Conservation (phyloP, 2,113 vertebrate genomes). For the Phylloscopus trochilus region DNA sequence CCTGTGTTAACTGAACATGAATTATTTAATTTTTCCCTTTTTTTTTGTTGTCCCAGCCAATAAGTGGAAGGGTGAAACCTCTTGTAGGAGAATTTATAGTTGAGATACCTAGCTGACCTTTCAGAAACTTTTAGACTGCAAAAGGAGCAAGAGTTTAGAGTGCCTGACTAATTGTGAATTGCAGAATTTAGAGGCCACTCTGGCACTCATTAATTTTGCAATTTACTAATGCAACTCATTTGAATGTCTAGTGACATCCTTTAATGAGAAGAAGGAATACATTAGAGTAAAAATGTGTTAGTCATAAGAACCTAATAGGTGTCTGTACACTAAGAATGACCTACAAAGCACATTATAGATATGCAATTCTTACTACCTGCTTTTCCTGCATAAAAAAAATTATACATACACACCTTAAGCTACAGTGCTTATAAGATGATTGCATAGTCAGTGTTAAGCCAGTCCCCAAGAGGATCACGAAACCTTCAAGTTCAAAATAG, state of each 20-base stretch:
- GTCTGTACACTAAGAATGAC: background rate
- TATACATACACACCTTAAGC: background rate
- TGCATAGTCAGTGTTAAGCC: background rate
- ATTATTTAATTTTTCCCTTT: background rate
- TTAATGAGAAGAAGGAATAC: background rate
- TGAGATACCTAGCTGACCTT: background rate
- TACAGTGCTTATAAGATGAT: background rate
- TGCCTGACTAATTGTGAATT: background rate
- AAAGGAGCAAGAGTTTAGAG: background rate
- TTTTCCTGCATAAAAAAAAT: background rate
- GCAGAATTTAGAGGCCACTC: background rate
- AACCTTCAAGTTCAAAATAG: background rate
- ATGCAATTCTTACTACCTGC: background rate
- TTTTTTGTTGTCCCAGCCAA: background rate
- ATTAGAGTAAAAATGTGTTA: background rate
- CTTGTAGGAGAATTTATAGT: background rate
- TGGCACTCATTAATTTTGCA: background rate
- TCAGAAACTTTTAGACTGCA: background rate
- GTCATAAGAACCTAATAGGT: background rate
- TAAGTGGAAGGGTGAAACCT: background rate
- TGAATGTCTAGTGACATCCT: background rate
- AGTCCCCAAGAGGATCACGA: background rate
- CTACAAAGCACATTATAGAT: background rate
- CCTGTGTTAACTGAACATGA: background rate
- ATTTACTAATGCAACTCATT: background rate